A percentile compares a stretch with the other conserved stretches of the same genome.
Evolutionary conservation across 2,113 vertebrate genomes (phyloP).

Genomic region (Salvator merianae): DNA sequence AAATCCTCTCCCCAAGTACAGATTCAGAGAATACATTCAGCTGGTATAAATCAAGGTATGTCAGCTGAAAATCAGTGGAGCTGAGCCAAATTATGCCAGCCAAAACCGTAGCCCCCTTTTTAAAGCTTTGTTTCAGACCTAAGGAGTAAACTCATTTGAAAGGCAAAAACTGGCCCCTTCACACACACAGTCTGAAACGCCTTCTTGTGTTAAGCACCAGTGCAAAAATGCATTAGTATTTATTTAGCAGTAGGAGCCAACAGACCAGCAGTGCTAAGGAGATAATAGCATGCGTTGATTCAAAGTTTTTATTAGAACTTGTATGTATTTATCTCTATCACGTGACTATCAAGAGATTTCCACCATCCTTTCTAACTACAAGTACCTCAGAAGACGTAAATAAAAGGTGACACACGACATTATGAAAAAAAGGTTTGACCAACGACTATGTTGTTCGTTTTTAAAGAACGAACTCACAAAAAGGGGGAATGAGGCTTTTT

Average conservation of each 20-base stretch:
- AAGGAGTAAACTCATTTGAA: fast-evolving
- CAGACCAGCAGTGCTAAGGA: fast-evolving
- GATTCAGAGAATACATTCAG: not conserved
- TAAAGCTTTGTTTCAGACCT: conserved; percentile 36
- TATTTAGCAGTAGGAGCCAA: not conserved
- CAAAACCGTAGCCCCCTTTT: conserved; percentile 16
- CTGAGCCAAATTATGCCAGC: conserved; percentile 17
- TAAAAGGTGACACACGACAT: not conserved
- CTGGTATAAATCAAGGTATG: not conserved
- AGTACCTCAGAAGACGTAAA: not conserved
- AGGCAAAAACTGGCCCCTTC: conserved; percentile 13
- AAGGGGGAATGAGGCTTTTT: conserved; percentile 27
- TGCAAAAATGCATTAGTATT: not conserved
- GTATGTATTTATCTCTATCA: not conserved
- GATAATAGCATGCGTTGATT: fast-evolving
- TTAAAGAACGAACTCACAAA: conserved; percentile 1
- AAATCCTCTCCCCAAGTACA: not conserved
- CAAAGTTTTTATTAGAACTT: conserved; percentile 19
- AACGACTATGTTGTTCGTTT: not conserved
- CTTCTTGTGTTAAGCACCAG: not conserved
- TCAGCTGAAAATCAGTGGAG: conserved; percentile 6
- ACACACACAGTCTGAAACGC: not conserved
- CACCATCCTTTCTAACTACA: not conserved
- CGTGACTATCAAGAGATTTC: not conserved
- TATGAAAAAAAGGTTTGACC: conserved; percentile 8